A percentile compares a stretch with the other conserved stretches of the same genome.
Evolutionary conservation across 2,113 vertebrate species (phyloP).

Genomic region (Xerus inauris): DNA sequence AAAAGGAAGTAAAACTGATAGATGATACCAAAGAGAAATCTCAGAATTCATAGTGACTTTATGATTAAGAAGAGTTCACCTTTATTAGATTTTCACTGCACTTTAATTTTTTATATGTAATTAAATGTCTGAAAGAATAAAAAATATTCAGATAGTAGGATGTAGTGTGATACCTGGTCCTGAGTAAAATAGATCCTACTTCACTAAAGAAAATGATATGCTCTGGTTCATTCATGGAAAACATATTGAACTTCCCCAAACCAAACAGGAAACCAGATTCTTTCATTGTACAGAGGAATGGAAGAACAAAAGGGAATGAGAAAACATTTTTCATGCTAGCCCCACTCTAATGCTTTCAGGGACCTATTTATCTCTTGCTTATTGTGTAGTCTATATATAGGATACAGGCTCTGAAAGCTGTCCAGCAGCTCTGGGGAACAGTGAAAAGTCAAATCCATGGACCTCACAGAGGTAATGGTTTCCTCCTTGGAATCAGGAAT

Average conservation of each 20-base stretch:
- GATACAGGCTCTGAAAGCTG: not conserved
- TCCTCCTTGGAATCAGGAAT: conserved; percentile 52
- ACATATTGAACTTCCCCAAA: not conserved
- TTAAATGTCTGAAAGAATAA: not conserved
- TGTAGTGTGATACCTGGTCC: not conserved
- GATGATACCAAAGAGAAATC: not conserved
- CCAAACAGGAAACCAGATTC: conserved; percentile 28
- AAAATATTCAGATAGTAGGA: conserved; percentile 14
- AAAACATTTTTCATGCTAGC: conserved; percentile 51
- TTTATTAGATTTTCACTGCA: not conserved
- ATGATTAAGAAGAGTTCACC: not conserved
- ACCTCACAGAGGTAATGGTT: not conserved
- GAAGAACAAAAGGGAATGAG: not conserved
- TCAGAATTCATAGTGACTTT: not conserved
- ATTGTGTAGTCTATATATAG: conserved; percentile 31
- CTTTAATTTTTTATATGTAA: conserved; percentile 1
- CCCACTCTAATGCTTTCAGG: conserved; percentile 44
- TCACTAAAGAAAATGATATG: conserved; percentile 12
- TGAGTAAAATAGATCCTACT: not conserved
- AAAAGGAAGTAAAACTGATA: not conserved
- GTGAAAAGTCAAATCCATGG: conserved; percentile 19
- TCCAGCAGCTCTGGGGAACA: not conserved
- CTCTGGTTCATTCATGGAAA: not conserved
- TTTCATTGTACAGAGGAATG: not conserved
- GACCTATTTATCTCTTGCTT: conserved; percentile 64